Conservation (phyloP, 2,113 vertebrate genomes). For the Plectropomus leopardus region DNA sequence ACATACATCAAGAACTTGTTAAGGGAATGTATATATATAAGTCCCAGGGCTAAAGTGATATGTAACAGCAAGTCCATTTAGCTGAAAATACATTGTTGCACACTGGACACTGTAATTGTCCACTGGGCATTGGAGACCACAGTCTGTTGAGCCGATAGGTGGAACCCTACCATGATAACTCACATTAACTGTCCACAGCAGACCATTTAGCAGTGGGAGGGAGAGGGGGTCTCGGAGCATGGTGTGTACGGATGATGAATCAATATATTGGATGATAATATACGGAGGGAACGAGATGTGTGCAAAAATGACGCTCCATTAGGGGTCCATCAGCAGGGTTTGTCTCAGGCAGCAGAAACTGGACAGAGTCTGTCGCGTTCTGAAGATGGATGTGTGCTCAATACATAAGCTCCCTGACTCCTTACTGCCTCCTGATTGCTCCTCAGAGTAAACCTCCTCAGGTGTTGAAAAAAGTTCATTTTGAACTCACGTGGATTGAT, state of each 20-base stretch:
- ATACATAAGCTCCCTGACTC: constrained; percentile 23
- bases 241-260: constrained; percentile 72
- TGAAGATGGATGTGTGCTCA: constrained; percentile 45
- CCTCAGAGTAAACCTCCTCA: constrained; percentile 21
- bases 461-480: neutral
- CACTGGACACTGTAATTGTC: constrained; percentile 76
- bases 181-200: constrained; percentile 75
- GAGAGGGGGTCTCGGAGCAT: constrained; percentile 43
- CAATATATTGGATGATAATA: constrained; percentile 78
- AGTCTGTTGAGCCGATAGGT: constrained; percentile 62
- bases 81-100: constrained; percentile 76
- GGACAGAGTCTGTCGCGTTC: constrained; percentile 35
- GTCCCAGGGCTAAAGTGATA: constrained; percentile 75
- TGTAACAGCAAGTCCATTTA: constrained; percentile 77
- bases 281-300: constrained; percentile 51
- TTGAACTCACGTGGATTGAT: neutral
- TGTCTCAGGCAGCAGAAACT: constrained; percentile 45
- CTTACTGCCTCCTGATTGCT: constrained; percentile 20
- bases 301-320: constrained; percentile 60
- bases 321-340: constrained; percentile 53
- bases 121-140: constrained; percentile 70
- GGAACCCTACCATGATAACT: constrained; percentile 71
- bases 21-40: constrained; percentile 78
- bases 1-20: constrained; percentile 81
- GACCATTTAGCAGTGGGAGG: constrained; percentile 64